These are phyloP conservation scores for Cotesia congregata DNA, from an alignment of 2,888 invertebrate genomes.

Conservation along the genomic window DNA sequence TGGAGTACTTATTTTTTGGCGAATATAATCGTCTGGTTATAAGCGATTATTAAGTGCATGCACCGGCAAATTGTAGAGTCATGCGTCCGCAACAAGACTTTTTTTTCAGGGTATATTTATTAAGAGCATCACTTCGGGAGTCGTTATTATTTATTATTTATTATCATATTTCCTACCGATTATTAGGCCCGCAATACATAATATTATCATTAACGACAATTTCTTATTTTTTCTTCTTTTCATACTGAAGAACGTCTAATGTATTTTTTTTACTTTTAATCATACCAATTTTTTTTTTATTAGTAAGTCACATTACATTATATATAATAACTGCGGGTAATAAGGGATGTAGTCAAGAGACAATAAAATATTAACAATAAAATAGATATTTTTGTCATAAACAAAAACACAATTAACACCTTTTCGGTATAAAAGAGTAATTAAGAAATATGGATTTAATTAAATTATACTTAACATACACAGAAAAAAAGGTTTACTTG, in stretches of 20 bases:
- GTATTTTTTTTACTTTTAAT: background rate
- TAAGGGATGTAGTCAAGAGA: no score
- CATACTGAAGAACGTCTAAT: background rate
- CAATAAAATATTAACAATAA: no score
- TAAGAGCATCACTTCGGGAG: slow-evolving; percentile 21
- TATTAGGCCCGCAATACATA: slow-evolving; percentile 8
- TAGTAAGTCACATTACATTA: no score
- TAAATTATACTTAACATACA: no score
- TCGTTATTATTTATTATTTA: slow-evolving; percentile 16
- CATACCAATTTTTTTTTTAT: no score
- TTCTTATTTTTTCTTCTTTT: background rate
- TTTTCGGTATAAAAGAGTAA: no score
- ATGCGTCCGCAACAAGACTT: slow-evolving; percentile 19
- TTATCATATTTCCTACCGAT: background rate
- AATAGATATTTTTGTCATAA: no score
- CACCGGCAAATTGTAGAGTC: slow-evolving; percentile 36
- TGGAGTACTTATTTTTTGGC: slow-evolving; percentile 21
- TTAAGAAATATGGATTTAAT: no score
- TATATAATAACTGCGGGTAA: no score
- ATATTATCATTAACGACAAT: background rate
- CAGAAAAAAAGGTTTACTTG: no score
- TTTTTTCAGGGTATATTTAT: background rate
- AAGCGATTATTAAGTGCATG: slow-evolving; percentile 39
- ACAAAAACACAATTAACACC: no score
- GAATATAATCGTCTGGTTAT: slow-evolving; percentile 28